Percentiles rank a stretch among this genome's conserved stretches.
These are phyloP conservation scores for Desoria tigrina DNA, from an alignment of 2,888 invertebrate species.

Conservation along the genomic window DNA sequence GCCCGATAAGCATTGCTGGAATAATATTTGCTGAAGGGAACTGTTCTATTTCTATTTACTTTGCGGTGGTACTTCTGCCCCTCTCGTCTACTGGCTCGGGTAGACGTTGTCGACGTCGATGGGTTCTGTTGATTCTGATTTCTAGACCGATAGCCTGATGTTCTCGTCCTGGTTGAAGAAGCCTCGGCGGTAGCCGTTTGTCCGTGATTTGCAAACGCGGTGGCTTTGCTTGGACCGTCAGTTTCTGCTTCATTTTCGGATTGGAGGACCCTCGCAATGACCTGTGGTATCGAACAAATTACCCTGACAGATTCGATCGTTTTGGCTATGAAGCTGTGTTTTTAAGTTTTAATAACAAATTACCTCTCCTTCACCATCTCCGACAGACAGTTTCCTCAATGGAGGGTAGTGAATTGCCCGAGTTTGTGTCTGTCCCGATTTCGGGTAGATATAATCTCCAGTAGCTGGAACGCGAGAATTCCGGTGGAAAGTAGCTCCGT, in stretches of 20 bases:
- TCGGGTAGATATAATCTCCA: constrained; percentile 40
- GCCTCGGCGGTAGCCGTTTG: constrained; percentile 41
- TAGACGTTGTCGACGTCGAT: constrained; percentile 24
- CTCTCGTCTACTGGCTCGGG: constrained; percentile 23
- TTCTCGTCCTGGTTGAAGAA: constrained; percentile 27
- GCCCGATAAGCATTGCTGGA: constrained; percentile 13
- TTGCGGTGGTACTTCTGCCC: constrained; percentile 29
- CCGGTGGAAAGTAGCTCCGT: constrained; percentile 43
- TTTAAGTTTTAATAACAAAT: background rate
- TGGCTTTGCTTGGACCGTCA: constrained; percentile 27
- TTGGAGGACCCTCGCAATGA: constrained; percentile 52
- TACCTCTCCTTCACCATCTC: constrained; percentile 50
- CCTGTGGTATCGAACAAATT: constrained; percentile 32
- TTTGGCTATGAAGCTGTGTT: background rate
- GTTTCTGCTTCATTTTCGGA: constrained; percentile 33
- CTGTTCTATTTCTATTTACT: constrained; percentile 38
- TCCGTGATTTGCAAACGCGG: constrained; percentile 39
- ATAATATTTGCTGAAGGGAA: constrained; percentile 15
- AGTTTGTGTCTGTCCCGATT: constrained; percentile 24
- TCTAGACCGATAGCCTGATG: background rate
- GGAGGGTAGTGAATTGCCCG: constrained; percentile 49
- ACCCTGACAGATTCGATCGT: no score
- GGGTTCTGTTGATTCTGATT: constrained; percentile 9
- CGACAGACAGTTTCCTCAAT: constrained; percentile 45
- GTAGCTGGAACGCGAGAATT: constrained; percentile 50